These are phyloP conservation scores for Nymphicus hollandicus DNA, from an alignment of 2,113 vertebrate genomes.

Conservation along the genomic window DNA sequence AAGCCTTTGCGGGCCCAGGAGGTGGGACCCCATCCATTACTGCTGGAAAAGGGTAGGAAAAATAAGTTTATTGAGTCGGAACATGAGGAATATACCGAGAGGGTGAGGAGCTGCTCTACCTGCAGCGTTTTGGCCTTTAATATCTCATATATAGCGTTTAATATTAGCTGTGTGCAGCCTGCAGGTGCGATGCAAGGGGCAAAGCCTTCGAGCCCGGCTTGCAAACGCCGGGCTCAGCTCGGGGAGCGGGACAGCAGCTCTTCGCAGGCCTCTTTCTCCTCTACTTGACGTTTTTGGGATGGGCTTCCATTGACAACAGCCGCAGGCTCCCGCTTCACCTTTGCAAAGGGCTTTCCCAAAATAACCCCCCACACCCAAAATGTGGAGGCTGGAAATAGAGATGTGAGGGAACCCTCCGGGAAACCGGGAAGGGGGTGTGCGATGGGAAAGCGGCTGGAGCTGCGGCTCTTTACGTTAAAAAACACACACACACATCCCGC, in stretches of 20 bases:
- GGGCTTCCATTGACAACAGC: neutral
- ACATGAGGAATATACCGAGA: neutral
- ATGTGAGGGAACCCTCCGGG: neutral
- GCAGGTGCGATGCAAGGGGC: neutral
- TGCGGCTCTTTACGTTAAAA: neutral
- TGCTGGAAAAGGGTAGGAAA: neutral
- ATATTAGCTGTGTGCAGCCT: neutral
- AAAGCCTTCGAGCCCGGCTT: neutral
- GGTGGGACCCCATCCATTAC: neutral
- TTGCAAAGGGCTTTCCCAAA: neutral
- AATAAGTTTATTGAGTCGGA: neutral
- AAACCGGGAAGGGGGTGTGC: neutral
- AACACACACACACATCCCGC: neutral
- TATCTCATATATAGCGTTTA: neutral
- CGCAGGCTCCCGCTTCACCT: neutral
- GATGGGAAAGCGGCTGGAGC: neutral
- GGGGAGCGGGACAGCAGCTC: neutral
- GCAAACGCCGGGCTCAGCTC: accelerated
- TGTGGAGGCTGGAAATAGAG: neutral
- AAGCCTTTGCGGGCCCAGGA: neutral
- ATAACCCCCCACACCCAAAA: neutral
- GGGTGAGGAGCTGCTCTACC: neutral
- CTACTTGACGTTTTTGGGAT: neutral
- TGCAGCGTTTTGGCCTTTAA: neutral
- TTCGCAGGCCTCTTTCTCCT: neutral